phyloP scores from a whole-genome alignment of 2,113 vertebrate species.

The Myotis brandtii region DNA sequence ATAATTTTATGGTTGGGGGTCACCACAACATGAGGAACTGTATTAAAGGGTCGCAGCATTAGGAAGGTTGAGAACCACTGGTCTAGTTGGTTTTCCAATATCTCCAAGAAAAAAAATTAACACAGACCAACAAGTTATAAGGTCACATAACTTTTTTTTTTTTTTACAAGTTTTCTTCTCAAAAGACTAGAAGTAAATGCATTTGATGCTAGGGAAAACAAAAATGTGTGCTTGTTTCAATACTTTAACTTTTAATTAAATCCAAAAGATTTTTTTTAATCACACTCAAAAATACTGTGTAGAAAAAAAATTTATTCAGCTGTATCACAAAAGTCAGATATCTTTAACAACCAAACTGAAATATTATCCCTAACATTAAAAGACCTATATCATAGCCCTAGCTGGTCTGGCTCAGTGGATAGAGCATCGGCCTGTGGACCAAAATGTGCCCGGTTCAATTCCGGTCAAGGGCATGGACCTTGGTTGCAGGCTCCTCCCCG shows the following conservation, averaged over 20 bases:
- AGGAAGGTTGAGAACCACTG: too few species aligned
- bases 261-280: neutral
- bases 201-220: neutral
- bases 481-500: neutral
- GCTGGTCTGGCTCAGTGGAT: neutral
- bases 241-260: constrained; percentile 44
- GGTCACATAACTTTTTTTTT: neutral
- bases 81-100: constrained; percentile 35
- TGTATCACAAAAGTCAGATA: constrained; percentile 10
- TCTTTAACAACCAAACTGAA: constrained; percentile 48
- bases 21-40: too few species aligned
- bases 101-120: constrained; percentile 49
- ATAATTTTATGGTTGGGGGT: too few species aligned
- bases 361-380: neutral
- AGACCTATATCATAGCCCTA: neutral
- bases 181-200: constrained; percentile 19
- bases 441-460: neutral
- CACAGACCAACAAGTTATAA: constrained; percentile 18
- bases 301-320: constrained; percentile 40
- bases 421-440: too few species aligned
- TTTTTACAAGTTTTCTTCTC: constrained; percentile 47
- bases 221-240: constrained; percentile 25
- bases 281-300: neutral
- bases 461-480: neutral
- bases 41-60: too few species aligned